Conservation (phyloP, 2,113 vertebrate genomes). For the Dolichotis patagonum region DNA sequence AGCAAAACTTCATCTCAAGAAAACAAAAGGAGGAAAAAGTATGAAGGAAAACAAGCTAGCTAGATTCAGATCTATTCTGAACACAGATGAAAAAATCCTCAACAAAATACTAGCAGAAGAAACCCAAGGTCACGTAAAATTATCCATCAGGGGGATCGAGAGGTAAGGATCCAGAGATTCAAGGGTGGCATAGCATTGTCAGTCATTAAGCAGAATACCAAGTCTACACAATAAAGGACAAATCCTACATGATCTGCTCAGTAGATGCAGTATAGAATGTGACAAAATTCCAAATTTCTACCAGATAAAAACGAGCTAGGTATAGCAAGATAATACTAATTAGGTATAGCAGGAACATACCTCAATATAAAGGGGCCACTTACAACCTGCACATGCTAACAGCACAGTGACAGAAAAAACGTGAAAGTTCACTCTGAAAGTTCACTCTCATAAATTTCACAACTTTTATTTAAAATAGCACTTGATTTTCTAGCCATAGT, state of each 20-base stretch:
- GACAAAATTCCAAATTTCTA: background rate
- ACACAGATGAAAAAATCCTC: background rate
- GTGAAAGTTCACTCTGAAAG: background rate
- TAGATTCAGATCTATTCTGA: background rate
- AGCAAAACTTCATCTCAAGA: background rate
- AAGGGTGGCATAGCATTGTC: background rate
- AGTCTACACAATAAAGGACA: background rate
- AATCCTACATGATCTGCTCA: background rate
- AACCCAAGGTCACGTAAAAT: background rate
- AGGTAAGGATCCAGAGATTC: background rate
- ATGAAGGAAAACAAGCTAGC: background rate
- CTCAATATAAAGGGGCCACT: too few species aligned
- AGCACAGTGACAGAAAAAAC: background rate
- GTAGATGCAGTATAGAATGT: too few species aligned
- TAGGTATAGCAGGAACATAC: too few species aligned
- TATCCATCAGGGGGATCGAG: background rate
- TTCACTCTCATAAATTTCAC: background rate
- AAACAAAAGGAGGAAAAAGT: background rate
- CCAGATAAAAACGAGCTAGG: background rate
- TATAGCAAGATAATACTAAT: background rate
- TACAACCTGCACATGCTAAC: too few species aligned
- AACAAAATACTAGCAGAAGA: background rate
- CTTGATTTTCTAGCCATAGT: background rate
- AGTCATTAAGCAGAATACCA: background rate
- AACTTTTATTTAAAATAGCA: background rate